phyloP scores from a whole-genome alignment of 92 coral and sea anemone genomes.

The Bergia sp. region DNA sequence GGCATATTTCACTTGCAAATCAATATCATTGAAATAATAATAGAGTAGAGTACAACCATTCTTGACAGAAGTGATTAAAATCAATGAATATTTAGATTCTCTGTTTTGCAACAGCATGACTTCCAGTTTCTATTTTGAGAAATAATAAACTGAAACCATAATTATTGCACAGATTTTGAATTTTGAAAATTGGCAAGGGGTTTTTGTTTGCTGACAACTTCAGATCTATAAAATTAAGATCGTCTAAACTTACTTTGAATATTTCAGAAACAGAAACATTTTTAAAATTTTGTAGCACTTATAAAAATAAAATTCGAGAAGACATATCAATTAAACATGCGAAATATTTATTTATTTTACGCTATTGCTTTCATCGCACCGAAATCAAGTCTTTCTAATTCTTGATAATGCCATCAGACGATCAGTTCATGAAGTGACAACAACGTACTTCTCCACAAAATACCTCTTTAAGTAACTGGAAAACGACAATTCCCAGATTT shows the following conservation, averaged over 20 bases:
- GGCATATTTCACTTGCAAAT: no score
- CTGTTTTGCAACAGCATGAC: conserved; percentile 4
- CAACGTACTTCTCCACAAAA: background rate
- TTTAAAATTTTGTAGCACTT: background rate
- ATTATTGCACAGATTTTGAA: background rate
- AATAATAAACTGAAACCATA: background rate
- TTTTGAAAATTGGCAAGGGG: background rate
- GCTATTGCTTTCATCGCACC: background rate
- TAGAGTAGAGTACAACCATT: background rate
- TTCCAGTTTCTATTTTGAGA: conserved; percentile 20
- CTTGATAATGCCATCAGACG: background rate
- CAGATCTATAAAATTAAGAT: background rate
- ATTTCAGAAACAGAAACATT: background rate
- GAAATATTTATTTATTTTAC: background rate
- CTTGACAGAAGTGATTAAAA: conserved; percentile 1
- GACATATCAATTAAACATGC: conserved; percentile 2
- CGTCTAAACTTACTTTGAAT: background rate
- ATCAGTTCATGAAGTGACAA: background rate
- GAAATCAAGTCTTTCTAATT: background rate
- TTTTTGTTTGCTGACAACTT: conserved; percentile 1
- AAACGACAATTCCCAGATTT: conserved; percentile 4
- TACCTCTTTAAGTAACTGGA: conserved; percentile 10
- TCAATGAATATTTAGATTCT: conserved; percentile 17
- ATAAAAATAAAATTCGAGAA: background rate
- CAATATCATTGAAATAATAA: background rate